These are phyloP conservation scores for Eulithis testata DNA, from an alignment of 2,888 invertebrate genomes.

Conservation along the genomic window DNA sequence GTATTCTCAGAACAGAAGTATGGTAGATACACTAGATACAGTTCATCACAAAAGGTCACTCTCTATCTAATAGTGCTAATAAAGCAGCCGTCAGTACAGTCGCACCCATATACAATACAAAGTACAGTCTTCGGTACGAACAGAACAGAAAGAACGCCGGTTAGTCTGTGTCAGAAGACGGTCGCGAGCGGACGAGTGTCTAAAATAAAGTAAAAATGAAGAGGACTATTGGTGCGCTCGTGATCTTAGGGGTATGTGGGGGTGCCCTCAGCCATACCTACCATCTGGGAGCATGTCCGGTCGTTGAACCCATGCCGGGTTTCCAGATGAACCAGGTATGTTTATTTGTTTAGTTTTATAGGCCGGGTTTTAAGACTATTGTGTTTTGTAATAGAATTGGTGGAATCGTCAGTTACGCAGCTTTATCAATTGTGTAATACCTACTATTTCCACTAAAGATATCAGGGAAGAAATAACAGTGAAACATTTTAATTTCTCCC, in stretches of 20 bases:
- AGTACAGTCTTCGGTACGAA: neutral
- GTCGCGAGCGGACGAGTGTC: slow-evolving; percentile 27
- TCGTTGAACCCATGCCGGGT: slow-evolving; percentile 88
- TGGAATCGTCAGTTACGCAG: too few species aligned
- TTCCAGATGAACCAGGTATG: slow-evolving; percentile 91
- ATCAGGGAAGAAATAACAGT: too few species aligned
- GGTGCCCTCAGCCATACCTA: slow-evolving; percentile 86
- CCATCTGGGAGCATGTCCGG: slow-evolving; percentile 89
- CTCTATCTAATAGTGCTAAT: neutral
- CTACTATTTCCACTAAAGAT: too few species aligned
- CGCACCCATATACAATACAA: neutral
- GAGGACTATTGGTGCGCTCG: slow-evolving; percentile 48
- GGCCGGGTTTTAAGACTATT: slow-evolving; percentile 1
- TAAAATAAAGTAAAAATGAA: slow-evolving; percentile 49
- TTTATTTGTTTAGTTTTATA: slow-evolving; percentile 9
- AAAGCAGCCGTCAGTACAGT: neutral
- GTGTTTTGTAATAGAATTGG: neutral
- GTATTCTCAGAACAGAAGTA: neutral
- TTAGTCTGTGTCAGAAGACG: slow-evolving; percentile 25
- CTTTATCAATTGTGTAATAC: too few species aligned
- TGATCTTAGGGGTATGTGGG: slow-evolving; percentile 61
- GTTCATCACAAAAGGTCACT: slow-evolving; percentile 24
- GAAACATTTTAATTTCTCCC: too few species aligned
- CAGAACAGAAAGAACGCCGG: neutral
- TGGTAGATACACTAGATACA: neutral